Evolutionary conservation across 2,888 invertebrate genomes (phyloP), one percentile per base, ranked within the genome.

Genomic region (Limenitis arthemis): DNA sequence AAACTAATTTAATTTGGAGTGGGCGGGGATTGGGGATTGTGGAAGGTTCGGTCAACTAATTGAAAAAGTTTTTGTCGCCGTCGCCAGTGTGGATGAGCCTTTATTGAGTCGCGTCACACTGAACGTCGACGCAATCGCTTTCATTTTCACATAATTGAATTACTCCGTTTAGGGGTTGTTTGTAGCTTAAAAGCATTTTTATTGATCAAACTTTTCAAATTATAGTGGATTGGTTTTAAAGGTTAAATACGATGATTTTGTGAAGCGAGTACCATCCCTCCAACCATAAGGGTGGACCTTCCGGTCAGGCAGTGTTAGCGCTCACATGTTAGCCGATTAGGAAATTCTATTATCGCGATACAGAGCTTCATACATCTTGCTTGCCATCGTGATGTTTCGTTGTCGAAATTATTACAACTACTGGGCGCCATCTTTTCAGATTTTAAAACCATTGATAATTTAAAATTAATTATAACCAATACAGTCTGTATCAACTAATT

Each of bases 51-150:
- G 75, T 69, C 75, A 72, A 69, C 78, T 82, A 82, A 82, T 82
- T 80, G 80, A 75, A 82, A 82, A 82, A 82, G 69, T 82, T 81
- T 69, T 53, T 64, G 73, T 72, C 71, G 72, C 70, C 66, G 41
- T 56, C 71, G 71, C 69, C 46, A 51, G 54, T 67, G 63, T 66
- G 63, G 46, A 54, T 59, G 61, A 56, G 61, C 63, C 69, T 59
- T 66, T 65, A 63, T 62, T 55, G 47, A 57, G 33, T 32, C 46
- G 31, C 51, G 34, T 28, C 49, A 55, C 55, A 56, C 52, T 54
- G 33, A 49, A 47, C 49, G 37, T 32, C 37, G 50, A 47, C 49
- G 37, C 34, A 36, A 51, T 39, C 48, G 49, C 37, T 42, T 50
- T 50, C 47, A 12, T 40, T 50, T 47, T 33, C 37, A 29, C 46